These are phyloP conservation scores for Agelastica alni DNA, from an alignment of 2,888 invertebrate species.

Conservation along the genomic window DNA sequence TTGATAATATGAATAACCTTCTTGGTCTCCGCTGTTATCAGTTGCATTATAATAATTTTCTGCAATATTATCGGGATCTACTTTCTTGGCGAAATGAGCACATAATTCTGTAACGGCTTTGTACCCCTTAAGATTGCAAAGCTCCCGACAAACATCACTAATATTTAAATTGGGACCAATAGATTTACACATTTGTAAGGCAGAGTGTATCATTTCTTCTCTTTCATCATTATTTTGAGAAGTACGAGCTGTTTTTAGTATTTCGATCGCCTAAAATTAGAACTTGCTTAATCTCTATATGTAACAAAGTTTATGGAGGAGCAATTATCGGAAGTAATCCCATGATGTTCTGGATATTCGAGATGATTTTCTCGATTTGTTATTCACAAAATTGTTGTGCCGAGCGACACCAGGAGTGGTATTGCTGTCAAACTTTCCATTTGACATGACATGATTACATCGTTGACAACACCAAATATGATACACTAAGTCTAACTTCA, in stretches of 20 bases:
- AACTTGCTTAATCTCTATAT: too few species aligned
- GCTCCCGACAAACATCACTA: slow-evolving; percentile 81
- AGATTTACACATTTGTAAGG: slow-evolving; percentile 83
- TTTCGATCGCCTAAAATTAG: slow-evolving; percentile 75
- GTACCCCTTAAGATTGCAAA: slow-evolving; percentile 80
- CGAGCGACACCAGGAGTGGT: too few species aligned
- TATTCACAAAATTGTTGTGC: too few species aligned
- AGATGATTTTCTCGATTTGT: too few species aligned
- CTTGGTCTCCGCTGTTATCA: slow-evolving; percentile 80
- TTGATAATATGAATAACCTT: slow-evolving; percentile 61
- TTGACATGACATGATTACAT: too few species aligned
- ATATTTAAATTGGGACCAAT: slow-evolving; percentile 88
- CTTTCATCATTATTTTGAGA: slow-evolving; percentile 76
- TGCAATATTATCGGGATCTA: slow-evolving; percentile 89
- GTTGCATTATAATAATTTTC: slow-evolving; percentile 85
- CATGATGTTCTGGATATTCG: too few species aligned
- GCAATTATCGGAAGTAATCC: too few species aligned
- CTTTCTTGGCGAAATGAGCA: slow-evolving; percentile 78
- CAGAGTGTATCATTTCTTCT: slow-evolving; percentile 75
- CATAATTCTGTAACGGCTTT: slow-evolving; percentile 89
- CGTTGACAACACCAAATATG: too few species aligned
- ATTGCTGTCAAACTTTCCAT: too few species aligned
- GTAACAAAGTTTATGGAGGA: too few species aligned
- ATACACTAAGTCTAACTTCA: too few species aligned
- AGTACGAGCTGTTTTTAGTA: slow-evolving; percentile 79